Evolutionary conservation across 37 sponge, comb jelly and placozoan genomes (phyloP).

Genomic region (Hexactinellida sp.): DNA sequence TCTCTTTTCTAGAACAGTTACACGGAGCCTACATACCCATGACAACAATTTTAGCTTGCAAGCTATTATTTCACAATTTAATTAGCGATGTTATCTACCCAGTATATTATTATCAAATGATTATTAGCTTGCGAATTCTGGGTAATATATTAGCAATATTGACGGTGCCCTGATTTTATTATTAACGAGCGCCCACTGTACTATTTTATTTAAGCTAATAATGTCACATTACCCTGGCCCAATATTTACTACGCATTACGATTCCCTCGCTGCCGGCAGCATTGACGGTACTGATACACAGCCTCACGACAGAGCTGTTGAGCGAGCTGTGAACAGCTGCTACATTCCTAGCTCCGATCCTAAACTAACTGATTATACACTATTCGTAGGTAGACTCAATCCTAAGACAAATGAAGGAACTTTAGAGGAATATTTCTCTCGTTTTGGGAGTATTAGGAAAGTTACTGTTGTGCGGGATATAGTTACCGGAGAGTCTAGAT

Average conservation of each 20-base stretch:
- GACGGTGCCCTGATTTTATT: too few species aligned
- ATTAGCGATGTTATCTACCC: too few species aligned
- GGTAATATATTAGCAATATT: too few species aligned
- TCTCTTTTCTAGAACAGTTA: not conserved
- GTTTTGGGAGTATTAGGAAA: conserved; percentile 53
- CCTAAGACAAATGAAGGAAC: conserved; percentile 23
- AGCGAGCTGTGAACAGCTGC: conserved; percentile 53
- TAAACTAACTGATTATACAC: not conserved
- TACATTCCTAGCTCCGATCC: conserved; percentile 32
- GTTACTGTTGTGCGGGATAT: conserved; percentile 73
- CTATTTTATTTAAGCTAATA: too few species aligned
- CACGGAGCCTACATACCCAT: not conserved
- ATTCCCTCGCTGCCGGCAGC: conserved; percentile 81
- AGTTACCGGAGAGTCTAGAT: conserved; percentile 68
- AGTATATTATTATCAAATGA: too few species aligned
- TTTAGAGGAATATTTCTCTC: conserved; percentile 41
- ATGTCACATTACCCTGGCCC: not conserved
- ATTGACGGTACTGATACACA: conserved; percentile 86
- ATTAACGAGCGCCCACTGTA: too few species aligned
- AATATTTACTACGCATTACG: conserved; percentile 29
- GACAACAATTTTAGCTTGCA: too few species aligned
- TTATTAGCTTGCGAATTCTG: too few species aligned
- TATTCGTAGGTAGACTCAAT: conserved; percentile 5
- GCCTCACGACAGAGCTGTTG: conserved; percentile 81
- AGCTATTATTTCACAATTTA: too few species aligned